Evolutionary conservation across 2,113 vertebrate genomes (phyloP).

Genomic region (Phycodurus eques): DNA sequence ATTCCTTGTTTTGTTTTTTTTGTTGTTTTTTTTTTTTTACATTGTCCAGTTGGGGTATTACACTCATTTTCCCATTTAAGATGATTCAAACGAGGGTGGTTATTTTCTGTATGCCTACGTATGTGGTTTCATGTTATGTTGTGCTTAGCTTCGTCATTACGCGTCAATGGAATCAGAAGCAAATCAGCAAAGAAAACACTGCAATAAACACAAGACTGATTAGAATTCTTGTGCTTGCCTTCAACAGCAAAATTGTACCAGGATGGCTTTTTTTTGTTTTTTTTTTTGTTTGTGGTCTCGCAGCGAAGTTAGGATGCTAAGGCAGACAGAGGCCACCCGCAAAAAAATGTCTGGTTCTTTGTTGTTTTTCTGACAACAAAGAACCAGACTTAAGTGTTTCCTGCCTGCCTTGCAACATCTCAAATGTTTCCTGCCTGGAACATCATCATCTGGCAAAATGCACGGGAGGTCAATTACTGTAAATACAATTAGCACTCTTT

Average conservation of each 20-base stretch:
- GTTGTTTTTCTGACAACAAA: slow-evolving; percentile 8
- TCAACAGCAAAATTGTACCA: not conserved
- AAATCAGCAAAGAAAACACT: not conserved
- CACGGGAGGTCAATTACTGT: not conserved
- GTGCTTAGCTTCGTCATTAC: slow-evolving; percentile 1
- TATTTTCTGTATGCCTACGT: not conserved
- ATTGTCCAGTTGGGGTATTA: slow-evolving; percentile 13
- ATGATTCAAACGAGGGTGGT: not conserved
- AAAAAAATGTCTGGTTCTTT: too few species aligned
- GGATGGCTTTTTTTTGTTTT: not conserved
- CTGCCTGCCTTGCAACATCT: not conserved
- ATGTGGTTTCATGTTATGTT: slow-evolving; percentile 10
- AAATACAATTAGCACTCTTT: not conserved
- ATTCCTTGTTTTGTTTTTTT: not conserved
- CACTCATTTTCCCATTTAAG: slow-evolving; percentile 1
- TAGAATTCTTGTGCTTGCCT: not conserved
- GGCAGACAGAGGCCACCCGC: not conserved
- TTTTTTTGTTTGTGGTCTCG: not conserved
- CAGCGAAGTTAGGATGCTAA: not conserved
- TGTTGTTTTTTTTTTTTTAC: not conserved
- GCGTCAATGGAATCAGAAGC: not conserved
- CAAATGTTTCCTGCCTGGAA: not conserved
- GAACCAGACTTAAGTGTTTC: slow-evolving; percentile 2
- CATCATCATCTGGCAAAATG: not conserved
- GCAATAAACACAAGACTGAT: not conserved